phyloP scores from a whole-genome alignment of 2,797 vertebrate genomes.

The Protosalanx chinensis region DNA sequence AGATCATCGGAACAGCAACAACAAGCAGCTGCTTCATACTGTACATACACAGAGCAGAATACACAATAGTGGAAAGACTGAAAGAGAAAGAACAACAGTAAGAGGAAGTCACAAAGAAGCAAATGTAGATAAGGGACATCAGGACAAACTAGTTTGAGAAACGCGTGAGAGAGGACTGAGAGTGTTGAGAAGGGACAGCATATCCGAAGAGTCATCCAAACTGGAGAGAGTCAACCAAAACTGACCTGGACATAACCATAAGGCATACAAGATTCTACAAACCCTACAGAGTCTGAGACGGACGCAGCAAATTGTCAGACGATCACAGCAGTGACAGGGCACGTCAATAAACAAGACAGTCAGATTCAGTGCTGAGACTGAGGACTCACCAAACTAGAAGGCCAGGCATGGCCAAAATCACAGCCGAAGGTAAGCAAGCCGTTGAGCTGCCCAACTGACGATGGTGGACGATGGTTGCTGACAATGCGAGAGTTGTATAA shows the following conservation, averaged over 20 bases:
- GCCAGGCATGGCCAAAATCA: conserved; percentile 58
- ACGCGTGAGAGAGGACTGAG: conserved; percentile 10
- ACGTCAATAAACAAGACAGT: background rate
- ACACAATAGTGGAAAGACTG: conserved; percentile 39
- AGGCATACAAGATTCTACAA: conserved; percentile 17
- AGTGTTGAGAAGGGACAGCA: conserved; percentile 13
- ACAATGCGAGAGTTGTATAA: background rate
- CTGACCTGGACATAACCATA: conserved; percentile 5
- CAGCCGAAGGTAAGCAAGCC: conserved; percentile 68
- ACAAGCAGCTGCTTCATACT: conserved; percentile 53
- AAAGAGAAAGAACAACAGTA: conserved; percentile 26
- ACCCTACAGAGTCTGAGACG: background rate
- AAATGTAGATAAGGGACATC: conserved; percentile 9
- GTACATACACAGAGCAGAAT: conserved; percentile 18
- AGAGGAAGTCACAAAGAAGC: conserved; percentile 15
- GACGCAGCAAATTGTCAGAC: too few relatives aligned
- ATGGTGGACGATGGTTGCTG: background rate
- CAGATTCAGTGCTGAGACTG: conserved; percentile 4
- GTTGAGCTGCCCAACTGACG: background rate
- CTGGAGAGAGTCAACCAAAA: conserved; percentile 4
- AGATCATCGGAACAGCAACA: conserved; percentile 56
- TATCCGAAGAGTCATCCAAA: background rate
- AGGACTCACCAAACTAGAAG: conserved; percentile 33
- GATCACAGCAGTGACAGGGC: conserved; percentile 12
- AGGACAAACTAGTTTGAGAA: background rate